Evolutionary conservation across 1,140 invertebrate genomes (phyloP), one percentile per base, ranked within the genome.

Genomic region (Calliphora vicina): DNA sequence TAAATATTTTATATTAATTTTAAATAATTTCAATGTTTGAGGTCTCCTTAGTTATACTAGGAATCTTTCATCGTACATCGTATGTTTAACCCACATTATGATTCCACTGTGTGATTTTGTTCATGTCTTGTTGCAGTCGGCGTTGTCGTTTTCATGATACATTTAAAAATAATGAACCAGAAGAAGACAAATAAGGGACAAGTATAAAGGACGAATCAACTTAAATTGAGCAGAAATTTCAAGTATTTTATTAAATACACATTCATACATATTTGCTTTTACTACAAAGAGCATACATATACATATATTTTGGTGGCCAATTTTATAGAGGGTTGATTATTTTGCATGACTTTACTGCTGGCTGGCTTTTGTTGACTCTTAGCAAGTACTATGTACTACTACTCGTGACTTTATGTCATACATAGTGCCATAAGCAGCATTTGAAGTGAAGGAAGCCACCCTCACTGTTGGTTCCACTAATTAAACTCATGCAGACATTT

Each of bases 171-270:
- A 3, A 50, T 67, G 61, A 23, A 25, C n/a, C n/a, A 67, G 50
- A n/a, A 57, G 10, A 35, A 35, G 50, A 57, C 35, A 57, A 57
- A n/a, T n/a, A n/a, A 15, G 50, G 50, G 50, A 57, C 15, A 57
- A n/a, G 6, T 6, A 20, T n/a, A 67, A 9, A 1, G 20, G 61
- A 4, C n/a, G n/a, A 67, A 23, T 67, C 25, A 67, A 17, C 61
- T 67, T 67, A 67, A 67, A 67, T 67, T 20, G 61, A 67, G 61
- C 61, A 67, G 61, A 67, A 67, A 67, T 67, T 67, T 67, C 61
- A 67, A 67, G 61, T 67, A 67, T 67, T 67, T 67, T 67, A 67
- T 67, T 10, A 57, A 57, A 67, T 67, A 17, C 13, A 13, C 1
- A n/a, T 29, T 3, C 29, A 29, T 29, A 29, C 29, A 29, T 29